phyloP scores from a whole-genome alignment of 2,113 vertebrate species.

The Athene noctua region DNA sequence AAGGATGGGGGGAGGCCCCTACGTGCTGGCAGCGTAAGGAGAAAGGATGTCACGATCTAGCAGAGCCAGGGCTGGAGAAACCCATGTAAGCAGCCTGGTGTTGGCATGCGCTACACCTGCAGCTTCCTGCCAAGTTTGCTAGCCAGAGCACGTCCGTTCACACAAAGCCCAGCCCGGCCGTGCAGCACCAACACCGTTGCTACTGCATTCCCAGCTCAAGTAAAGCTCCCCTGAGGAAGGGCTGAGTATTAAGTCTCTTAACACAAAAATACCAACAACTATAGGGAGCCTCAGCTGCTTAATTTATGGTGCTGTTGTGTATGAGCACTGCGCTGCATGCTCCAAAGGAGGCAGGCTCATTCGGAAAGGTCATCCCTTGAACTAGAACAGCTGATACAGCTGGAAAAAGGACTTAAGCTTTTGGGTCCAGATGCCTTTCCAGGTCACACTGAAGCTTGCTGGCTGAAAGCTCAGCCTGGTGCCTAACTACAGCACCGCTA shows the following conservation, averaged over 20 bases:
- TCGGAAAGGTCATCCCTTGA: neutral
- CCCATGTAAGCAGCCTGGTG: neutral
- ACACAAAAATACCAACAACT: neutral
- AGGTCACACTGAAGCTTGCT: neutral
- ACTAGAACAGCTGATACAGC: neutral
- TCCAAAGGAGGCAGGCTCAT: fast-evolving
- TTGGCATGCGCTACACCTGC: neutral
- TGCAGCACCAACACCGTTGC: fast-evolving
- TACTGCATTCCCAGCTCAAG: neutral
- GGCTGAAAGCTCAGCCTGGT: neutral
- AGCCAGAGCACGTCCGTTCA: neutral
- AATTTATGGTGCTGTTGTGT: neutral
- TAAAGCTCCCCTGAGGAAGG: neutral
- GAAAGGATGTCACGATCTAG: neutral
- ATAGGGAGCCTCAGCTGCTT: neutral
- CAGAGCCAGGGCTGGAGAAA: neutral
- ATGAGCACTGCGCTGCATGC: fast-evolving
- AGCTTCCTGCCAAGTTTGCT: neutral
- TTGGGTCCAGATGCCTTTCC: neutral
- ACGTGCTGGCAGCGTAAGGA: neutral
- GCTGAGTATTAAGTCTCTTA: neutral
- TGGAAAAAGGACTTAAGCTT: conserved; percentile 27
- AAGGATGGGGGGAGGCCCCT: neutral
- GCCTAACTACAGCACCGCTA: neutral
- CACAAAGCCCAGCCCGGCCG: neutral